A percentile compares a stretch with the other conserved stretches of the same genome.
Evolutionary conservation across 2,113 vertebrate species (phyloP).

Genomic region (Acrocephalus kingi): DNA sequence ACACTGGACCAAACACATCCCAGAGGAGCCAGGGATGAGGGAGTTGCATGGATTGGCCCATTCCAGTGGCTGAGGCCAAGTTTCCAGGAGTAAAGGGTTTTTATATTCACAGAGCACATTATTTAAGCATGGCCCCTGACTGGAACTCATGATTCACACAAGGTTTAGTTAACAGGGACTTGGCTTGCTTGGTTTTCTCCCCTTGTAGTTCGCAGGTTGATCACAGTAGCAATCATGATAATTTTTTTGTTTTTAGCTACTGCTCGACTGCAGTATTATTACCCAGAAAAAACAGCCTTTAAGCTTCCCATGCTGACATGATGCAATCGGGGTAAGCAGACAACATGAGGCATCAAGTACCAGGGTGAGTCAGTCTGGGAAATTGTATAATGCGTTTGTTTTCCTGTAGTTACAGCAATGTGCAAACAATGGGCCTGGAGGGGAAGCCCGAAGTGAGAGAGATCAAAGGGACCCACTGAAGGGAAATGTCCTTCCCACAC

Average conservation of each 20-base stretch:
- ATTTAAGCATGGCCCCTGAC: slow-evolving; percentile 23
- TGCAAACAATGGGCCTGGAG: slow-evolving; percentile 50
- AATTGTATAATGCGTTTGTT: slow-evolving; percentile 40
- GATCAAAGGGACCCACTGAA: slow-evolving; percentile 54
- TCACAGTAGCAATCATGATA: background rate
- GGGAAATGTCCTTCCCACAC: slow-evolving; percentile 45
- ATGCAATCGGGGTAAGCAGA: slow-evolving; percentile 51
- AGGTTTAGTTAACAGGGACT: background rate
- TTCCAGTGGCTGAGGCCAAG: slow-evolving; percentile 47
- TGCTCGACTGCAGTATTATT: slow-evolving; percentile 7
- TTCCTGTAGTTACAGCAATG: slow-evolving; percentile 68
- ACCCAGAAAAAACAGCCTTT: slow-evolving; percentile 47
- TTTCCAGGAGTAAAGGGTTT: slow-evolving; percentile 55
- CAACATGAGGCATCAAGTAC: slow-evolving; percentile 60
- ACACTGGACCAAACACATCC: background rate
- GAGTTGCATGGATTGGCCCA: background rate
- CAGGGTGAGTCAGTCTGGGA: slow-evolving; percentile 64
- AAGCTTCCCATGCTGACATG: slow-evolving; percentile 38
- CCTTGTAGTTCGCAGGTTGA: slow-evolving; percentile 5
- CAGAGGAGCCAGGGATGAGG: slow-evolving; percentile 11
- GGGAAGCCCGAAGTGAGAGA: slow-evolving; percentile 46
- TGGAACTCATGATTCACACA: slow-evolving; percentile 61
- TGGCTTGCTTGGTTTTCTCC: background rate
- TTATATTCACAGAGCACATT: slow-evolving; percentile 13
- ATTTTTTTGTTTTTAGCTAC: background rate